These are phyloP conservation scores for Nymphalis c-album DNA, from an alignment of 2,888 invertebrate species.

Conservation along the genomic window DNA sequence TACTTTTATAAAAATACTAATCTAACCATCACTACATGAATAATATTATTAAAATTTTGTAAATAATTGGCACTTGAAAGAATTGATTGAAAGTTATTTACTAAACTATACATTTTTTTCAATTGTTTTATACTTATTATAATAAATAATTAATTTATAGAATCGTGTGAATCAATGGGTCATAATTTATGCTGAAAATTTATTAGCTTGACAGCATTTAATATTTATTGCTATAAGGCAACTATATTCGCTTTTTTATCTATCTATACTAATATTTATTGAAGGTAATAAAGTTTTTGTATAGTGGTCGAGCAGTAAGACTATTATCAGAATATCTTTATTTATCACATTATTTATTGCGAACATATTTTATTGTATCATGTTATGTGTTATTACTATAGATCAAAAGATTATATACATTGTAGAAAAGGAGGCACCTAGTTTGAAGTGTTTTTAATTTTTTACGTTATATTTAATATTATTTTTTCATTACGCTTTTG, in stretches of 20 bases:
- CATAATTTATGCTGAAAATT: background rate
- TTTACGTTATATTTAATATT: background rate
- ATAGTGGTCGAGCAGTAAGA: background rate
- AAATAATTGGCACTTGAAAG: conserved; percentile 47
- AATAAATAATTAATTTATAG: too few species aligned
- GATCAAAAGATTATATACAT: background rate
- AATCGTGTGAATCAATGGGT: too few species aligned
- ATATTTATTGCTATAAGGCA: background rate
- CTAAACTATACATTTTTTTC: background rate
- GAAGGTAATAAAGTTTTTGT: background rate
- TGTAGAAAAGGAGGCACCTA: conserved; percentile 6
- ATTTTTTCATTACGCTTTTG: background rate
- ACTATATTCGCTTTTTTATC: background rate
- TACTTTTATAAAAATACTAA: conserved; percentile 43
- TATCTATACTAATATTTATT: background rate
- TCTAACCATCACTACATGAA: conserved; percentile 11
- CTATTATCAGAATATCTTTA: background rate
- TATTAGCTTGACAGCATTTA: background rate
- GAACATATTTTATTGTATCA: background rate
- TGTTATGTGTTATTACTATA: too few species aligned
- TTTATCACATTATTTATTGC: background rate
- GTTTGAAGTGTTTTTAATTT: background rate
- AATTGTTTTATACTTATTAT: background rate
- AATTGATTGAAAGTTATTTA: background rate
- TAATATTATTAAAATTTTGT: conserved; percentile 16